Evolutionary conservation across 2,113 vertebrate species (phyloP), one percentile per base, ranked within the genome.

Genomic region (Arothron firmamentum): DNA sequence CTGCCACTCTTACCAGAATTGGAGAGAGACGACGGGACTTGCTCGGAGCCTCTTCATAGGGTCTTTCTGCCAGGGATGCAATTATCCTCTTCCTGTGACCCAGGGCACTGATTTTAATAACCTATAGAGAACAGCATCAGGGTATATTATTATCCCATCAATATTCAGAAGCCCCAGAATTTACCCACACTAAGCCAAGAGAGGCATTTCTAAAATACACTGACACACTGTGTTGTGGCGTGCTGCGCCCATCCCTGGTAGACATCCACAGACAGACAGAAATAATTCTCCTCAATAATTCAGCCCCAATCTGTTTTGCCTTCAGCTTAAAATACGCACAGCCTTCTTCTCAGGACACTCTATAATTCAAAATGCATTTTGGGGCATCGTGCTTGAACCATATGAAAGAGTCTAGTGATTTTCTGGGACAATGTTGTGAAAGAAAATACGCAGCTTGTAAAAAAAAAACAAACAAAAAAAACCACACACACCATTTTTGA

Each of bases 81-180:
- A 98, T 95, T 83, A 99, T 97, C 72, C 97, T 86, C 80, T 98
- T 98, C 54, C 97, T 93, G 85, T 98, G 97, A 61, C 97, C 96
- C 1, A 97, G 90, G 70, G 95, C 89, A n/a, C 92, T 92, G 34
- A 99, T 93, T 42, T 98, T 99, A 52, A 99, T 80, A 56, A 98
- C 97, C 97, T 98, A 38, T 38, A 21, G 3, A 67, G 62, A 53
- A 60, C 60, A 31, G 68, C 49, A 73, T 47, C 3, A 42, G 63
- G 17, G 65, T 52, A 48, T 45, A 59, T 70, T 68, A 43, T 18
- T 52, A 25, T 53, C 43, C 47, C 59, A 65, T 74, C 53, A 59
- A 59, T 65, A 58, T 65, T 41, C 68, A 47, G 34, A 63, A 9
- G 62, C 31, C 57, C 17, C 5, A 58, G 18, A 31, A 66, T 73